Conservation (phyloP, 2,797 vertebrate species). For the Myotis vivesi region DNA sequence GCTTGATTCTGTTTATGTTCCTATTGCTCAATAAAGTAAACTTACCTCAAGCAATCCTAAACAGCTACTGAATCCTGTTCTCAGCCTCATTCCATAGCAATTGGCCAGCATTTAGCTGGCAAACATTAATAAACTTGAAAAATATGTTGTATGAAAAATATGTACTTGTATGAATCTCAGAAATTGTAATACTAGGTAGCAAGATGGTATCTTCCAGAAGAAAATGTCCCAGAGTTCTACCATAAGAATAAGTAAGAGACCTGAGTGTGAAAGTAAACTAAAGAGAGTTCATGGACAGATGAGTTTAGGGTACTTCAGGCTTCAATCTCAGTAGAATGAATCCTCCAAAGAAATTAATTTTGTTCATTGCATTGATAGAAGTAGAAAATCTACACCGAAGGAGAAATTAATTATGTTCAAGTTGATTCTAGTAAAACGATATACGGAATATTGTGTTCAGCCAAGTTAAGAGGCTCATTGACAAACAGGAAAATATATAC, state of each 20-base stretch:
- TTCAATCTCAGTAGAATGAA: background rate
- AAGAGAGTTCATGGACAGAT: background rate
- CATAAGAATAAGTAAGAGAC: background rate
- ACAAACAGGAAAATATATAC: background rate
- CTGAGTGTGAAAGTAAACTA: background rate
- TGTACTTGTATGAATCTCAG: background rate
- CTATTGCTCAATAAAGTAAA: background rate
- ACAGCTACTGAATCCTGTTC: background rate
- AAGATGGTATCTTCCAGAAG: background rate
- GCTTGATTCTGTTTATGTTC: background rate
- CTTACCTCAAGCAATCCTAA: background rate
- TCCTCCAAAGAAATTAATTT: background rate
- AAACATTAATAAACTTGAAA: background rate
- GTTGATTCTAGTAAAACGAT: background rate
- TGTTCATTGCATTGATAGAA: slow-evolving; percentile 10
- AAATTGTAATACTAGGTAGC: background rate
- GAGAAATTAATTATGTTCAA: slow-evolving; percentile 16
- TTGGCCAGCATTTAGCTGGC: background rate
- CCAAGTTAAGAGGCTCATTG: background rate
- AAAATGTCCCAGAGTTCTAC: background rate
- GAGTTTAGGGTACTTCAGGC: background rate
- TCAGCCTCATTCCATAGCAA: background rate
- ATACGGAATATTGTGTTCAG: background rate
- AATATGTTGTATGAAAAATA: background rate
- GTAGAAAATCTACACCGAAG: background rate